phyloP scores from a whole-genome alignment of 2,113 vertebrate species.

The Scomber scombrus region DNA sequence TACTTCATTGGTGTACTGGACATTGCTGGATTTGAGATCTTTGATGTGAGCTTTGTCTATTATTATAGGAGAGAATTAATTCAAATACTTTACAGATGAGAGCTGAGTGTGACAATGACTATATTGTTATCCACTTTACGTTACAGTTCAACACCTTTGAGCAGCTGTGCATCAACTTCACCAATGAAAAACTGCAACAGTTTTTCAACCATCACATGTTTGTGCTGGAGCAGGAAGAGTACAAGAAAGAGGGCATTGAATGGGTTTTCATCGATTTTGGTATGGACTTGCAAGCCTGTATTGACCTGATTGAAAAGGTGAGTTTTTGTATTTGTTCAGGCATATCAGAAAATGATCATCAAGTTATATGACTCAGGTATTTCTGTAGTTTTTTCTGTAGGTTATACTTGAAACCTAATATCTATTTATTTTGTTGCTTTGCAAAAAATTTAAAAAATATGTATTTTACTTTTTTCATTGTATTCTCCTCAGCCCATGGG shows the following conservation, averaged over 20 bases:
- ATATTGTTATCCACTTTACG: too few species aligned
- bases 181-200: conserved; percentile 88
- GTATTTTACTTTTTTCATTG: too few species aligned
- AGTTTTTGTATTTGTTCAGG: background rate
- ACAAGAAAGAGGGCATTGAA: conserved; percentile 88
- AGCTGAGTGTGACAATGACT: background rate
- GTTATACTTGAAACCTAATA: too few species aligned
- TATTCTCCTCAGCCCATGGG: conserved; percentile 83
- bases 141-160: conserved; percentile 81
- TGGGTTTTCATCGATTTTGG: conserved; percentile 87
- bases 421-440: too few species aligned
- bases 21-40: conserved; percentile 86
- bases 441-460: too few species aligned
- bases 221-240: conserved; percentile 85
- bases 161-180: conserved; percentile 88
- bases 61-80: too few species aligned
- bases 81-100: too few species aligned
- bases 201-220: conserved; percentile 87
- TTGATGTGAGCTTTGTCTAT: conserved; percentile 70
- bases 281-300: conserved; percentile 83
- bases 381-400: too few species aligned
- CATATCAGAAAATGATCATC: background rate
- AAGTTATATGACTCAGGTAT: too few species aligned
- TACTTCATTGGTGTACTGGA: conserved; percentile 83
- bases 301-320: conserved; percentile 86